phyloP scores from a whole-genome alignment of 2,888 invertebrate species.

The Caenorhabditis uteleia region DNA sequence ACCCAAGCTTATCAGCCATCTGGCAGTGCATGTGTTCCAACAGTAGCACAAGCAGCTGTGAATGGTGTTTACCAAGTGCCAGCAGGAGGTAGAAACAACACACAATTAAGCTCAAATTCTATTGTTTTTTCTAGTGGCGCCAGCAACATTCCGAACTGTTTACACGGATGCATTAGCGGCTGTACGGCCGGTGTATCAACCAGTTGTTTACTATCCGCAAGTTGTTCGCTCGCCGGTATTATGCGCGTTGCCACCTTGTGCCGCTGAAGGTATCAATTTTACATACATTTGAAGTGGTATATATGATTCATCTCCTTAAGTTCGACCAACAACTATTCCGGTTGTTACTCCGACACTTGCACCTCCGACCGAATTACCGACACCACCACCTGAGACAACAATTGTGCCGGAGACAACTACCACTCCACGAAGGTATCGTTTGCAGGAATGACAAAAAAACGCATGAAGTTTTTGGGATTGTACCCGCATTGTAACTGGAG shows the following conservation, averaged over 20 bases:
- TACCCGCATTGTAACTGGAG: slow-evolving; percentile 31
- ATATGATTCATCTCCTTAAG: neutral
- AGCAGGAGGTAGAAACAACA: slow-evolving; percentile 32
- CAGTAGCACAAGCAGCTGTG: slow-evolving; percentile 7
- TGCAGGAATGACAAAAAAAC: slow-evolving; percentile 14
- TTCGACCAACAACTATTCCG: slow-evolving; percentile 12
- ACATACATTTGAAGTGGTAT: neutral
- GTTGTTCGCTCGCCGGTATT: slow-evolving; percentile 23
- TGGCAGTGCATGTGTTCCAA: slow-evolving; percentile 32
- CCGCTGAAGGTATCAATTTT: slow-evolving; percentile 8
- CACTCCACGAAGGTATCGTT: slow-evolving; percentile 38
- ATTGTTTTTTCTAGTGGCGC: slow-evolving; percentile 24
- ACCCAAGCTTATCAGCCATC: slow-evolving; percentile 33
- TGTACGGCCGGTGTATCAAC: slow-evolving; percentile 35
- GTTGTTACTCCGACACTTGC: no score
- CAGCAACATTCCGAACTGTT: slow-evolving; percentile 41
- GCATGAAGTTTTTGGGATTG: neutral
- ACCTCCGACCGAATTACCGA: slow-evolving; percentile 34
- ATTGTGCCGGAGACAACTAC: slow-evolving; percentile 11
- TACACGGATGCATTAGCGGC: slow-evolving; percentile 38
- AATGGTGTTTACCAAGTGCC: slow-evolving; percentile 43
- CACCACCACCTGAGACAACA: slow-evolving; percentile 28
- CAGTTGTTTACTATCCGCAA: slow-evolving; percentile 35
- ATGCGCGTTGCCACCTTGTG: slow-evolving; percentile 32
- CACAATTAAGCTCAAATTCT: slow-evolving; percentile 4